Evolutionary conservation across 2,113 vertebrate species (phyloP).

Genomic region (Accipiter cooperii): DNA sequence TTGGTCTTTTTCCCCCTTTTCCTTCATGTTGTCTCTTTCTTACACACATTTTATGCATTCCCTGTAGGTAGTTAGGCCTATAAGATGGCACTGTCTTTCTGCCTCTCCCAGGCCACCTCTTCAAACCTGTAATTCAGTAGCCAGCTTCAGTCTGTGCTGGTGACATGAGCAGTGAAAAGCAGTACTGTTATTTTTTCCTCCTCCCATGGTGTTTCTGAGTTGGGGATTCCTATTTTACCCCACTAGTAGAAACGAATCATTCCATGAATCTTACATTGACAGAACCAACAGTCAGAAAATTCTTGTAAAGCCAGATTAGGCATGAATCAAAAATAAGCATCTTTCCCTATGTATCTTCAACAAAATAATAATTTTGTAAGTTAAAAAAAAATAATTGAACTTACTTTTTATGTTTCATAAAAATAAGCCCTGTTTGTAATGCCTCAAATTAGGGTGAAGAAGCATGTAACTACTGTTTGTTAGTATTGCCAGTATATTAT

Average conservation of each 20-base stretch:
- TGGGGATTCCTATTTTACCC: background rate
- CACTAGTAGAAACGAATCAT: background rate
- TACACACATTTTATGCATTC: background rate
- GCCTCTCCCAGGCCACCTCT: background rate
- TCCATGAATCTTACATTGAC: background rate
- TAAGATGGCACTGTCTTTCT: background rate
- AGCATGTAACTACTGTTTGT: background rate
- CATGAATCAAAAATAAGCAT: background rate
- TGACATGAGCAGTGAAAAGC: background rate
- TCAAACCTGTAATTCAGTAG: background rate
- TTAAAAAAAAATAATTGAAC: background rate
- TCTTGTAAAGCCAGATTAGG: background rate
- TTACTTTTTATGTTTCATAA: background rate
- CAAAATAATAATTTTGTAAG: background rate
- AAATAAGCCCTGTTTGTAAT: background rate
- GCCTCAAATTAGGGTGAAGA: background rate
- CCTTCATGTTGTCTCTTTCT: background rate
- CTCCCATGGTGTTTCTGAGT: background rate
- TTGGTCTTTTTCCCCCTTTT: background rate
- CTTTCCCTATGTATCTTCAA: background rate
- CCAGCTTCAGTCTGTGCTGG: background rate
- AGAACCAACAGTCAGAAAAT: background rate
- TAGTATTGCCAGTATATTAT: background rate
- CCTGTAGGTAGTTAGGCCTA: background rate
- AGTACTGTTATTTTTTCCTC: background rate